Evolutionary conservation across 1,140 invertebrate genomes (phyloP).

Genomic region (Lepidurus couesii): DNA sequence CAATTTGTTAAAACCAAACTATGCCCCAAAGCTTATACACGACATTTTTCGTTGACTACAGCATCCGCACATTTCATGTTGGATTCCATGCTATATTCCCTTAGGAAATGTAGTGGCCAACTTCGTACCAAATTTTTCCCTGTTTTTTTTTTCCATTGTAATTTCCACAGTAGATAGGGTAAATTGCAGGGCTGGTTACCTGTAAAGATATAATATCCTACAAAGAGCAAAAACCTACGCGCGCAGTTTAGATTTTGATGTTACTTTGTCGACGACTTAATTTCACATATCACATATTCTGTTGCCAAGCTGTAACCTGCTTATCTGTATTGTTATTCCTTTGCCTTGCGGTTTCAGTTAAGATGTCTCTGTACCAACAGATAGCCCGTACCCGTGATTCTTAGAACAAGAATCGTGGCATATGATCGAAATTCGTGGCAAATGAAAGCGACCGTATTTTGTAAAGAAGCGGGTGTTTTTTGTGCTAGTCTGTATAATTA

Average conservation of each 20-base stretch:
- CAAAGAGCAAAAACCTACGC: background rate
- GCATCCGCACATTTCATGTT: conserved; percentile 1
- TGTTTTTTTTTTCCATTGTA: background rate
- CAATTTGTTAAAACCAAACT: background rate
- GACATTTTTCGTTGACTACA: background rate
- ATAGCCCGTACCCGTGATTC: background rate
- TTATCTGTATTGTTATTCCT: background rate
- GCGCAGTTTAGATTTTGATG: background rate
- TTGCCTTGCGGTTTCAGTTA: background rate
- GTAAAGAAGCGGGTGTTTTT: conserved; percentile 1
- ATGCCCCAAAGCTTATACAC: background rate
- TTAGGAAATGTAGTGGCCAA: background rate
- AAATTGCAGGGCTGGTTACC: conserved; percentile 15
- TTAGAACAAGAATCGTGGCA: background rate
- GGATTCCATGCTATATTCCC: background rate
- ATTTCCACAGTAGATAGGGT: background rate
- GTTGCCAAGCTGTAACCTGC: background rate
- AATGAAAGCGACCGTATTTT: conserved; percentile 7
- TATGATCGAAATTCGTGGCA: background rate
- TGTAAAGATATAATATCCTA: background rate
- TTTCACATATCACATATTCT: conserved; percentile 11
- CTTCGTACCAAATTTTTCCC: background rate
- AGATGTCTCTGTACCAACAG: background rate
- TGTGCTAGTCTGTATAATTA: conserved; percentile 15
- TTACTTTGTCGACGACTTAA: background rate